A percentile compares a stretch with the other conserved stretches of the same genome.
These are phyloP conservation scores for Aleiodes sp. DNA, from an alignment of 1,140 invertebrate species.

Conservation along the genomic window DNA sequence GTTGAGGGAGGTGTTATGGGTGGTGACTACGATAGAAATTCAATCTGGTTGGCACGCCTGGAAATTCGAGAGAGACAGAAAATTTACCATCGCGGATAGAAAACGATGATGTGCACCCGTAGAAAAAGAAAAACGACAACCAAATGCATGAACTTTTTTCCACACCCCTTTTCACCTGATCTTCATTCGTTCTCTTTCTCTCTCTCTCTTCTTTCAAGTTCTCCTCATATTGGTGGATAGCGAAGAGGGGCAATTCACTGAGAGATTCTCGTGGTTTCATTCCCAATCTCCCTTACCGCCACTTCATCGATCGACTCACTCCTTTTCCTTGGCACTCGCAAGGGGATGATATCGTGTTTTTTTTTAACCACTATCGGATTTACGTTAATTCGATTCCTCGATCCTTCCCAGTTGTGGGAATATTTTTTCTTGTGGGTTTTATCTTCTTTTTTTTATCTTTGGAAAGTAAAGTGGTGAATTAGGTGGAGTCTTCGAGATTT, in stretches of 20 bases:
- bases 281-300: constrained; percentile 33
- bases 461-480: too few relatives aligned
- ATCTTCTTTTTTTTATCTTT: constrained; percentile 19
- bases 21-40: constrained; percentile 55
- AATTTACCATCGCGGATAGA: constrained; percentile 37
- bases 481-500: too few relatives aligned
- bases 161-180: constrained; percentile 2
- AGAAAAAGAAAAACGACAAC: constrained; percentile 34
- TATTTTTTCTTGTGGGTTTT: constrained; percentile 20
- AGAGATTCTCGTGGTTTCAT: constrained; percentile 42
- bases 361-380: constrained; percentile 5
- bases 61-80: constrained; percentile 49
- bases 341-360: constrained; percentile 7
- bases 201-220: constrained; percentile 13
- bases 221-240: constrained; percentile 16
- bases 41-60: constrained; percentile 56
- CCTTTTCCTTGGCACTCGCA: not conserved
- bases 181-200: too few relatives aligned
- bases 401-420: constrained; percentile 2
- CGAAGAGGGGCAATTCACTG: constrained; percentile 48
- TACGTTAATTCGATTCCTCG: constrained; percentile 32
- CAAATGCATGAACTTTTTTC: constrained; percentile 16
- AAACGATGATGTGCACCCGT: constrained; percentile 34
- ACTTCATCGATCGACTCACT: constrained; percentile 21
- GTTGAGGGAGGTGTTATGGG: constrained; percentile 35